Evolutionary conservation across 2,888 invertebrate genomes (phyloP), one percentile per base, ranked within the genome.

Genomic region (Drosophila kanekoi): DNA sequence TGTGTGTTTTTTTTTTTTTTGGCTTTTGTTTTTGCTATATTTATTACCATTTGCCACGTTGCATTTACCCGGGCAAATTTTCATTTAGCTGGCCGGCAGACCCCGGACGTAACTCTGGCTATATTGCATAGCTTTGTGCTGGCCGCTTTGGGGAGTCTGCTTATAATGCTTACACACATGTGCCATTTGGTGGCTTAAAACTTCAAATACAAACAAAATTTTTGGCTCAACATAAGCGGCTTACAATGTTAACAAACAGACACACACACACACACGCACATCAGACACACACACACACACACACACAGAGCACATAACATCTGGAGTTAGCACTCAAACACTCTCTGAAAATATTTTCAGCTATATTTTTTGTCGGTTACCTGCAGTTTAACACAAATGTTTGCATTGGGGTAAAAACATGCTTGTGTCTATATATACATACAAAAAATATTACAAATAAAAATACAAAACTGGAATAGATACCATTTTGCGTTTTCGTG

Each of bases 181-280:
- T 74, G 77, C 66, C 68, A 77, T 86, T 80, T 80, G 80, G 83
- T 73, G 87, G 88, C 88, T 85, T 83, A 86, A 80, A 88, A 81
- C 72, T 81, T 83, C 69, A 74, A 83, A 87, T 69, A 64, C 75
- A 86, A 87, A 82, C 70, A 86, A 72, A 60, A 86, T 67, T 78
- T 87, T 74, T 85, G 70, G 80, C 72, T 74, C 74, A 72, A 68
- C 68, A 68, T 85, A 85, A 85, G 88, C 85, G 76, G 88, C 83
- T 85, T 85, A 85, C 76, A 83, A 78, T 83, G 87, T 72, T 80
- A 80, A 83, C 80, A 76, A 66, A 56, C 58, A 59, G 64, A 62
- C 45, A 35, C 32, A 58, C 20, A 49, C 4, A 23, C 13, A 43
- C 13, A 23, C 28, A 18, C 32, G 47, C 9, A 33, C 16, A 18